Conservation (phyloP, 2,113 vertebrate species). For the Typhlomys cinereus region DNA sequence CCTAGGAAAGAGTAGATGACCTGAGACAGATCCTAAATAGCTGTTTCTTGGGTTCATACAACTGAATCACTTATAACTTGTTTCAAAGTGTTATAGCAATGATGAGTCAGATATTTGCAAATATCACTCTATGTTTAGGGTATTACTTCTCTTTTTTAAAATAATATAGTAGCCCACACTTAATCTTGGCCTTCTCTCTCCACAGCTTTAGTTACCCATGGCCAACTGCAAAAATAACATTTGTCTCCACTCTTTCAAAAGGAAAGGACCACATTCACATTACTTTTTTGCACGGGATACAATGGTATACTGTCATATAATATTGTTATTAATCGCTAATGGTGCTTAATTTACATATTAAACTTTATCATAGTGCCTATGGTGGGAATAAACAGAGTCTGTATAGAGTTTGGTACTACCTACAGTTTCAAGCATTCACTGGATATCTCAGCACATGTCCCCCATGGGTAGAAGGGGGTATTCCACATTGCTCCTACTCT, state of each 20-base stretch:
- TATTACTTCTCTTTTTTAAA: not conserved
- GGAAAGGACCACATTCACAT: not conserved
- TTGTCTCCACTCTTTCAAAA: not conserved
- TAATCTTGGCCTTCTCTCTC: not conserved
- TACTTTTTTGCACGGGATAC: not conserved
- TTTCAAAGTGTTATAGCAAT: conserved; percentile 14
- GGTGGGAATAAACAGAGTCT: not conserved
- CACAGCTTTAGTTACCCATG: not conserved
- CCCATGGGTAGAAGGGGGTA: too few relatives aligned
- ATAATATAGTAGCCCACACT: not conserved
- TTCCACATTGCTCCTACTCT: not conserved
- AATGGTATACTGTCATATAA: not conserved
- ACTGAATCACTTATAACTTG: not conserved
- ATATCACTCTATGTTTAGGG: not conserved
- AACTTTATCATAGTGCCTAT: not conserved
- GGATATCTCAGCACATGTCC: not conserved
- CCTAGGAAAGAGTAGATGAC: not conserved
- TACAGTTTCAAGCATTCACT: not conserved
- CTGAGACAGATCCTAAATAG: not conserved
- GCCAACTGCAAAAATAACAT: not conserved
- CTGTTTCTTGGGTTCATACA: not conserved
- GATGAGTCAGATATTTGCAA: not conserved
- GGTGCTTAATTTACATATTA: not conserved
- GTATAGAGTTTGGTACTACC: not conserved
- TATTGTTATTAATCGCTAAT: not conserved